phyloP scores from a whole-genome alignment of 35 echinoderm and acorn worm species.

The Lytechinus variegatus region DNA sequence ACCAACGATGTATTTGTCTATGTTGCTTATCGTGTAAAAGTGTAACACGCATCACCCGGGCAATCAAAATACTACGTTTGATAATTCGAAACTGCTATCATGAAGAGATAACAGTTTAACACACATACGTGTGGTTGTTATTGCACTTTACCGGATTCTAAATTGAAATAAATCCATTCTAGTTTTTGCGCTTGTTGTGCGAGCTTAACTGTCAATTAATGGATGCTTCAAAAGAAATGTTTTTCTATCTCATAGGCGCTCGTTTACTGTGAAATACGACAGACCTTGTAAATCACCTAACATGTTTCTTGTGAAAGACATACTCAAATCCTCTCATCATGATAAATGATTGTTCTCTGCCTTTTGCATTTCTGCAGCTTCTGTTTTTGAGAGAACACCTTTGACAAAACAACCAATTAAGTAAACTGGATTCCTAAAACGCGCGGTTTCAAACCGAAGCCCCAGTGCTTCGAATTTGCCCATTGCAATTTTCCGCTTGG shows the following conservation, averaged over 20 bases:
- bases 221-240: background rate
- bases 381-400: background rate
- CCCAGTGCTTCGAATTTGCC: background rate
- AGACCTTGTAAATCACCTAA: background rate
- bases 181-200: background rate
- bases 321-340: background rate
- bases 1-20: background rate
- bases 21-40: background rate
- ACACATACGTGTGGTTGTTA: background rate
- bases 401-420: background rate
- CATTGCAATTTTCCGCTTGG: background rate
- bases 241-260: background rate
- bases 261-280: background rate
- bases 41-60: background rate
- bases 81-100: background rate
- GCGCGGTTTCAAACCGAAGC: background rate
- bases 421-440: background rate
- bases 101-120: background rate
- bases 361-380: background rate
- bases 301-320: background rate
- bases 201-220: constrained; percentile 5
- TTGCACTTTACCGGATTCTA: background rate
- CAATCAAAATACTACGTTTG: background rate
- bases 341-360: background rate
- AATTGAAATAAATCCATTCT: constrained; percentile 6